Conservation (phyloP, 2,797 vertebrate species). For the Garrulus glandarius region DNA sequence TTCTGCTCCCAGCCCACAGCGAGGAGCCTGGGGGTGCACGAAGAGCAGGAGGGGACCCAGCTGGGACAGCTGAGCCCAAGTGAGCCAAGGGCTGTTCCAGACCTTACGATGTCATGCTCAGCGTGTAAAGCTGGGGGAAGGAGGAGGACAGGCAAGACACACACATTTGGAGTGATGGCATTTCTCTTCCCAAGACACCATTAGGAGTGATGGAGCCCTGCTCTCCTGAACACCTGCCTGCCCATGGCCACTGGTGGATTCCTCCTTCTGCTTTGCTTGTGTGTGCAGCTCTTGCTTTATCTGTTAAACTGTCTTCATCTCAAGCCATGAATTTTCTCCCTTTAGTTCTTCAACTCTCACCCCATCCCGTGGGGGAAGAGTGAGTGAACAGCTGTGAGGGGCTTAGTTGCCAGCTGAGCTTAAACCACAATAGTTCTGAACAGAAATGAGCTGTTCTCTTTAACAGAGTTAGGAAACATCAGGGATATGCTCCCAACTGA, state of each 20-base stretch:
- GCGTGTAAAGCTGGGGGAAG: not conserved
- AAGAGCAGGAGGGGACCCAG: not conserved
- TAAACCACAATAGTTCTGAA: not conserved
- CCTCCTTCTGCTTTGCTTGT: not conserved
- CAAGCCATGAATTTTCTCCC: not conserved
- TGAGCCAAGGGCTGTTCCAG: not conserved
- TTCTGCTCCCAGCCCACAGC: not conserved
- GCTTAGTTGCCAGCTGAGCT: not conserved
- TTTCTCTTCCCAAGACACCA: not conserved
- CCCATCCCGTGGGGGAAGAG: not conserved
- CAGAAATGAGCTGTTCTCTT: not conserved
- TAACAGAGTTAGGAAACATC: not conserved
- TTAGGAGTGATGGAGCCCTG: fast-evolving
- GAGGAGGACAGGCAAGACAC: not conserved
- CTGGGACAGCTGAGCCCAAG: not conserved
- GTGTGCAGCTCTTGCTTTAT: not conserved
- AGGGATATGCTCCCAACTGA: not conserved
- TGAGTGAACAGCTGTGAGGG: not conserved
- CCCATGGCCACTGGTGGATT: not conserved
- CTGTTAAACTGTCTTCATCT: not conserved
- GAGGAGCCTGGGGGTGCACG: not conserved
- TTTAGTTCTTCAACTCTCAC: not conserved
- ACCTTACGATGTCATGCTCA: fast-evolving
- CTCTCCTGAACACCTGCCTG: not conserved
- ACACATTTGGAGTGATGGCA: not conserved